Percentiles rank a stretch among this genome's conserved stretches.
Conservation (phyloP, 2,113 vertebrate genomes). For the Glareola pratincola region DNA sequence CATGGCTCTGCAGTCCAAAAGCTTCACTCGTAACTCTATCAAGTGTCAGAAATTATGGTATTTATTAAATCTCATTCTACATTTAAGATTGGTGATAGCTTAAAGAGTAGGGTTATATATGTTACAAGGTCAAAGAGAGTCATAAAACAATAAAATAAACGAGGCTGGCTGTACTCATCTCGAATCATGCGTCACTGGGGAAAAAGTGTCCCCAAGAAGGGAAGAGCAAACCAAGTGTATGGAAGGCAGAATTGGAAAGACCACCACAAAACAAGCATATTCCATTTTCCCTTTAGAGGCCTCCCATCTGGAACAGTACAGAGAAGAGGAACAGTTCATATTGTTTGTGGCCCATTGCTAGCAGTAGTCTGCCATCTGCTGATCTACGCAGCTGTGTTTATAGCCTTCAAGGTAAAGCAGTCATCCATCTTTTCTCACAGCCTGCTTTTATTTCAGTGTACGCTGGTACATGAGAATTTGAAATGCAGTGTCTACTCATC, state of each 20-base stretch:
- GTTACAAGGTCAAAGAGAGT: not conserved
- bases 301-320: not conserved
- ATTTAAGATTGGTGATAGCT: not conserved
- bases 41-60: not conserved
- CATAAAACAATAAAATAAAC: not conserved
- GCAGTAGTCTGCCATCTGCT: conserved; percentile 49
- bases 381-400: conserved; percentile 14
- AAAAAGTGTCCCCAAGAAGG: not conserved
- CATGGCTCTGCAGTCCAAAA: not conserved
- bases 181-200: not conserved
- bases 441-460: not conserved
- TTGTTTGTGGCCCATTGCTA: conserved; percentile 8
- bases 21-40: not conserved
- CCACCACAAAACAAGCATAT: not conserved
- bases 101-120: not conserved
- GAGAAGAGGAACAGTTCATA: not conserved
- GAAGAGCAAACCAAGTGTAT: not conserved
- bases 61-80: not conserved
- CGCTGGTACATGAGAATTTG: not conserved
- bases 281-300: not conserved
- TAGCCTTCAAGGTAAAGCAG: not conserved
- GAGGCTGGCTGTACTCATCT: not conserved
- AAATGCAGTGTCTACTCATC: not conserved
- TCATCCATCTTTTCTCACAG: conserved; percentile 26
- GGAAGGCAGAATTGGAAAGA: not conserved